Percentiles rank a stretch among this genome's conserved stretches.
These are phyloP conservation scores for Ceyx melanurus DNA, from an alignment of 2,113 vertebrate genomes.

Conservation along the genomic window DNA sequence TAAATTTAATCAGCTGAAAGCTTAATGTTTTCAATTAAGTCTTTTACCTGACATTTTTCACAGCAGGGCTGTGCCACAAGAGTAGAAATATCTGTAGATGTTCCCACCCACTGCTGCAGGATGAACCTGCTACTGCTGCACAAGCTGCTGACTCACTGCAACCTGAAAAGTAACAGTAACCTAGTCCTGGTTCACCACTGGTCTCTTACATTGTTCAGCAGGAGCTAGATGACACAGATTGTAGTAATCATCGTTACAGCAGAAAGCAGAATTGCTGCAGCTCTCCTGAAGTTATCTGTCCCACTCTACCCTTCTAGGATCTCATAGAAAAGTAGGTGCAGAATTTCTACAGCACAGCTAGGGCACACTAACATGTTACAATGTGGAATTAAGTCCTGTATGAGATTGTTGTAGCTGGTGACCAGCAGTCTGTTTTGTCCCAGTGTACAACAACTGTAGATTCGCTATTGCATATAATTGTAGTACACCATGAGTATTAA, in stretches of 20 bases:
- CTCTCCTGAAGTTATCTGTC: not conserved
- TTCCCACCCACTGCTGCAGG: not conserved
- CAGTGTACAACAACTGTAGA: not conserved
- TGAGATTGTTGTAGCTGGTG: not conserved
- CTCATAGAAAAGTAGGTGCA: not conserved
- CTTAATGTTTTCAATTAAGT: not conserved
- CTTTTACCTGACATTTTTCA: not conserved
- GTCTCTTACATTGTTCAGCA: not conserved
- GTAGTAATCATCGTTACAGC: not conserved
- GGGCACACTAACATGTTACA: not conserved
- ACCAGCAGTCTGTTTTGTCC: not conserved
- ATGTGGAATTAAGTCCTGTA: not conserved
- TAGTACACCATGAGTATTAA: not conserved
- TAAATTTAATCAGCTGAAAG: not conserved
- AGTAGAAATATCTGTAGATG: not conserved
- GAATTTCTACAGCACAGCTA: not conserved
- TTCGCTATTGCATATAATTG: not conserved
- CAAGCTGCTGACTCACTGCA: not conserved
- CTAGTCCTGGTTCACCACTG: not conserved
- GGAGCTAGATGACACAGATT: not conserved
- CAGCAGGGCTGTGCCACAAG: not conserved
- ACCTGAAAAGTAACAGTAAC: not conserved
- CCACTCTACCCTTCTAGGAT: not conserved
- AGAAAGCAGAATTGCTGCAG: not conserved
- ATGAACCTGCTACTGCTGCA: not conserved